phyloP scores from a whole-genome alignment of 2,888 invertebrate species.

The Catocala sponsa region DNA sequence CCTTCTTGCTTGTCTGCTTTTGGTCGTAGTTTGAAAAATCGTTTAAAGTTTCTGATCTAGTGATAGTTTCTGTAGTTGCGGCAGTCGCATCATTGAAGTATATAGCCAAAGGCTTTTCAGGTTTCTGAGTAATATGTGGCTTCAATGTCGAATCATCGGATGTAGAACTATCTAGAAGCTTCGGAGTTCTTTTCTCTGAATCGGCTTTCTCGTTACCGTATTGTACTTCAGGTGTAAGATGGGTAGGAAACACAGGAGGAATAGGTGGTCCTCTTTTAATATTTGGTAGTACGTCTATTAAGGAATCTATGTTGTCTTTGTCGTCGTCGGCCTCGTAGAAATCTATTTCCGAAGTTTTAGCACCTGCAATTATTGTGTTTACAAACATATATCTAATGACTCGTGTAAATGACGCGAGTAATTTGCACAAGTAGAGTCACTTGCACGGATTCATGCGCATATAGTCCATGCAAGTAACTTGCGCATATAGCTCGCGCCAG shows the following conservation, averaged over 20 bases:
- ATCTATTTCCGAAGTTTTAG: constrained; percentile 82
- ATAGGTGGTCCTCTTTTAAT: constrained; percentile 66
- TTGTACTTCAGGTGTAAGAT: constrained; percentile 83
- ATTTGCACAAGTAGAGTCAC: too few species aligned
- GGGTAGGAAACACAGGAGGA: constrained; percentile 78
- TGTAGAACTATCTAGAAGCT: constrained; percentile 61
- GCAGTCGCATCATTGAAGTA: constrained; percentile 69
- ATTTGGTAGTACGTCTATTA: constrained; percentile 59
- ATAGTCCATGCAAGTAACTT: too few species aligned
- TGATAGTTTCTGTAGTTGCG: constrained; percentile 64
- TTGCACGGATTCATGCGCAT: too few species aligned
- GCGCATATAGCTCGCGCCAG: too few species aligned
- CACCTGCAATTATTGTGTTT: constrained; percentile 71
- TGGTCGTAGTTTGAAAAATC: constrained; percentile 66
- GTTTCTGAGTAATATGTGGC: constrained; percentile 82
- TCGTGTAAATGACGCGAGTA: too few species aligned
- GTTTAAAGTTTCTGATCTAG: constrained; percentile 70
- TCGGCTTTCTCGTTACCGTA: constrained; percentile 85
- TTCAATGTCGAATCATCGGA: constrained; percentile 74
- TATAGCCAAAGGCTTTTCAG: constrained; percentile 79
- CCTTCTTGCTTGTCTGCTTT: constrained; percentile 58
- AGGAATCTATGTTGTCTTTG: constrained; percentile 62
- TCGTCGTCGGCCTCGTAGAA: constrained; percentile 75
- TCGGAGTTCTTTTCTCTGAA: constrained; percentile 72
- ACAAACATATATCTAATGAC: constrained; percentile 34